Conservation (phyloP, 2,113 vertebrate genomes). For the Illadopsis cleaveri region DNA sequence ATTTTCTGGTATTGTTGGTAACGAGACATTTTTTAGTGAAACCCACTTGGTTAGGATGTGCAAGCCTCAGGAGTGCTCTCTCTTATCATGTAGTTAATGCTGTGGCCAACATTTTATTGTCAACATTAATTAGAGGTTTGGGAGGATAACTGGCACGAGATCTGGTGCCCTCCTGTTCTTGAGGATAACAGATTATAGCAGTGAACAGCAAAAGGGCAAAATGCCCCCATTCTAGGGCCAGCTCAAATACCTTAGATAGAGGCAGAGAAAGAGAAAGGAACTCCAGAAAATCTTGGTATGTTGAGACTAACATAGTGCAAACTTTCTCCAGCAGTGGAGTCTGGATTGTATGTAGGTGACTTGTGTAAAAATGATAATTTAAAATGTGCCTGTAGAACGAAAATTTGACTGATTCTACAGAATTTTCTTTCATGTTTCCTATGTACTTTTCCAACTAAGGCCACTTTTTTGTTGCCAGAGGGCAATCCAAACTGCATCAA, state of each 20-base stretch:
- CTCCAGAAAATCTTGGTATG: neutral
- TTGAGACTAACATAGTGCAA: neutral
- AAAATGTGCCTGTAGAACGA: neutral
- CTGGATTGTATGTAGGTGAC: neutral
- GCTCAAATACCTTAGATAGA: neutral
- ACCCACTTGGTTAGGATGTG: neutral
- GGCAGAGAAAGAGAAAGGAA: neutral
- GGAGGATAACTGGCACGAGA: neutral
- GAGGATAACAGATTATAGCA: neutral
- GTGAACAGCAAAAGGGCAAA: neutral
- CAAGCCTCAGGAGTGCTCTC: neutral
- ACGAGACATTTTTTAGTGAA: neutral
- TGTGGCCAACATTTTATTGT: conserved; percentile 14
- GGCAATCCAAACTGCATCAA: neutral
- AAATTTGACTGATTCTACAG: neutral
- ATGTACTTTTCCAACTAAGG: neutral
- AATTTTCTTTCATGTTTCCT: neutral
- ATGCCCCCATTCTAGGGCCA: neutral
- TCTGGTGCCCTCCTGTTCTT: neutral
- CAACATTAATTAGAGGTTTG: conserved; percentile 11
- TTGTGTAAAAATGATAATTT: neutral
- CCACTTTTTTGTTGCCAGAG: neutral
- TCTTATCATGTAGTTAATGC: neutral
- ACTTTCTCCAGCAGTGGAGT: neutral
- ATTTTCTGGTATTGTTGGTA: neutral